Base-by-base conservation (phyloP, 2,113 vertebrate genomes). In the Paradoxurus hermaphroditus region DNA sequence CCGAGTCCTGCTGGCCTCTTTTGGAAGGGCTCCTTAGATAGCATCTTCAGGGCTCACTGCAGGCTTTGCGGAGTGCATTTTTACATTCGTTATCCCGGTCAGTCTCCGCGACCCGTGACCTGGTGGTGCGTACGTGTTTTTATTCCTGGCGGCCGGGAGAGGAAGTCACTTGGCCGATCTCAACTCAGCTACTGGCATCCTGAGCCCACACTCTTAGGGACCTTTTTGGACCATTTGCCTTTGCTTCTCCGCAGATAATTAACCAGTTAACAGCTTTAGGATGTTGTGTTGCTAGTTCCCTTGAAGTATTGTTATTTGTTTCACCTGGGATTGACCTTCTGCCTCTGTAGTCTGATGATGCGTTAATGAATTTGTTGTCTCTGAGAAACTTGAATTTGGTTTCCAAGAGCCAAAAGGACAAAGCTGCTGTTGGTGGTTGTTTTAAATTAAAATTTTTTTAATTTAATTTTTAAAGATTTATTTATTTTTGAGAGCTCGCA, bases 181-280 rank as follows among this genome's bases (percentile, higher is more conserved):
- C 63, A 41, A 67, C 11, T 59, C 29, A 16, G 31, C n/a, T 19
- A 8, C 51, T 82, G 27, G 85, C 56, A 1, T 34, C 29, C 15
- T 73, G 36, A 68, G 27, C 65, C 65, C 7, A 70, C 27, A 7
- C 39, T 72, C 34, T 68, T 2, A 39, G 56, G 34, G 27, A 79
- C 16, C 56, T 63, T 70, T 21, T n/a, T 13, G 44, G 29, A 53
- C 7, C 41, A 3, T 90, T 89, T 82, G 70, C n/a, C 29, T 46
- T 96, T 72, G 59, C 46, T 34, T 85, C 56, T 88, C 36, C 86
- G 21, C 15, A 77, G 87, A 65, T 82, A 41, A 36, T 87, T 94
- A 72, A 39, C 78, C 36, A n/a, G 49, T 73, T 89, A 51, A 62
- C 8, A 36, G 72, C 93, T 68, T 62, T 63, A 46, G 44, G 39